Conservation (phyloP, 2,113 vertebrate genomes). For the Labeo catla region DNA sequence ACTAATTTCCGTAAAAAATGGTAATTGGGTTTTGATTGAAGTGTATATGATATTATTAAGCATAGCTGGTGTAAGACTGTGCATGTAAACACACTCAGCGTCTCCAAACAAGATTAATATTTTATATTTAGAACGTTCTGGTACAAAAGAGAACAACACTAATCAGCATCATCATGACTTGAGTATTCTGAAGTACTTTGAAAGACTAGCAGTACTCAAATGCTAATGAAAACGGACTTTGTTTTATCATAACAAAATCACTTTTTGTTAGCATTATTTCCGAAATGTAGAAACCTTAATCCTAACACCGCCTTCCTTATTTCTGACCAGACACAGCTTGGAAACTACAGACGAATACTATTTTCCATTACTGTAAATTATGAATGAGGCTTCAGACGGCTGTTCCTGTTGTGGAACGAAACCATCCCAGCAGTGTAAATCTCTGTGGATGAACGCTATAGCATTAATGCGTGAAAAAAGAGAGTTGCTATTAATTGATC, state of each 20-base stretch:
- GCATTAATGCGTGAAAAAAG: neutral
- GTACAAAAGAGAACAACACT: neutral
- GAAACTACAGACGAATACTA: neutral
- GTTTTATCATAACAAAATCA: neutral
- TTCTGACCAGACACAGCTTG: neutral
- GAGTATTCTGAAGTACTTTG: neutral
- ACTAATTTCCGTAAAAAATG: neutral
- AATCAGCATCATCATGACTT: neutral
- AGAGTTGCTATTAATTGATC: neutral
- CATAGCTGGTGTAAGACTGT: neutral
- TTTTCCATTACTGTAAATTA: constrained; percentile 41
- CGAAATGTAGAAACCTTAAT: neutral
- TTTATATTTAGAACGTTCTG: neutral
- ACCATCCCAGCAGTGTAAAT: constrained; percentile 41
- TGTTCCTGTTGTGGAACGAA: constrained; percentile 8
- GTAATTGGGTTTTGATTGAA: neutral
- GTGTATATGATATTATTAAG: neutral
- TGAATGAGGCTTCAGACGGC: constrained; percentile 26
- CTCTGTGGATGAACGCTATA: neutral
- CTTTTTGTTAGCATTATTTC: neutral
- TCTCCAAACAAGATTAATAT: neutral
- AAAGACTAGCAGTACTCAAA: neutral
- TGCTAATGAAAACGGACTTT: neutral
- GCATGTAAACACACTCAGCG: neutral
- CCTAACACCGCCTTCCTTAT: neutral